Conservation (phyloP, 2,113 vertebrate genomes). For the Chrysochloris asiatica region DNA sequence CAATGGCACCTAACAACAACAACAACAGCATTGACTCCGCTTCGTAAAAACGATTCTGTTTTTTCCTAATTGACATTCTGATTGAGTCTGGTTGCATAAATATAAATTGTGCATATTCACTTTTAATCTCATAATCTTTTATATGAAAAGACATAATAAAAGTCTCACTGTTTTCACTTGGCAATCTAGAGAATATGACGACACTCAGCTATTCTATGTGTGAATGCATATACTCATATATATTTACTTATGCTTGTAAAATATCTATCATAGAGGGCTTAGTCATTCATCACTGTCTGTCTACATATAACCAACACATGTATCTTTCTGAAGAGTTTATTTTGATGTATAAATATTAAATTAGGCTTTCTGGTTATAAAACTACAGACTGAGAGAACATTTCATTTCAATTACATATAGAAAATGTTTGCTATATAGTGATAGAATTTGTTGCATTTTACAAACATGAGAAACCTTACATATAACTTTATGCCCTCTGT, state of each 20-base stretch:
- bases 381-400: not conserved
- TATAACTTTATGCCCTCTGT: not conserved
- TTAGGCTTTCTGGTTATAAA: slow-evolving; percentile 40
- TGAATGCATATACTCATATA: accelerated
- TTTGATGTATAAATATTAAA: not conserved
- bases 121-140: slow-evolving; percentile 30
- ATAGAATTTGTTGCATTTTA: slow-evolving; percentile 4
- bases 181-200: not conserved
- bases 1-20: no score
- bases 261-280: not conserved
- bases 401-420: not conserved
- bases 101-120: not conserved
- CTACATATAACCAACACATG: no score
- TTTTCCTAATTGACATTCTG: no score
- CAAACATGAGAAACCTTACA: not conserved
- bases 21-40: no score
- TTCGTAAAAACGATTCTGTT: slow-evolving; percentile 1
- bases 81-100: not conserved
- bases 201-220: no score
- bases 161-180: slow-evolving; percentile 4
- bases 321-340: no score
- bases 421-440: not conserved
- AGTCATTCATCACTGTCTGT: not conserved
- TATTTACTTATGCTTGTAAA: not conserved
- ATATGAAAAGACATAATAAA: not conserved